A percentile compares a stretch with the other conserved stretches of the same genome.
phyloP scores from a whole-genome alignment of 2,888 invertebrate genomes.

The Lepas anatifera region DNA sequence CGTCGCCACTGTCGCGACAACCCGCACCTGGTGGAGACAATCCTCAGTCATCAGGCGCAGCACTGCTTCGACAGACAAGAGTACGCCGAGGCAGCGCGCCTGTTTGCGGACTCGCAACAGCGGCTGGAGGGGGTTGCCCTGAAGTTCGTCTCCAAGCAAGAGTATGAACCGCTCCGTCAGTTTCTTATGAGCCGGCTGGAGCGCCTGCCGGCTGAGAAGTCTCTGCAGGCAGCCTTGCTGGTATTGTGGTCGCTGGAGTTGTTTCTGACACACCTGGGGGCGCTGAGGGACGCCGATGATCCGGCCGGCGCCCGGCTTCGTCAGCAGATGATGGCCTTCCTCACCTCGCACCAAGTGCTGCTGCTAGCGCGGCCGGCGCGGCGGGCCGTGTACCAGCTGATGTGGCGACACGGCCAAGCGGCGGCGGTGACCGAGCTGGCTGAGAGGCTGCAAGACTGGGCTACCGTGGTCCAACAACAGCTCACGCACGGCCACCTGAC shows the following conservation, averaged over 20 bases:
- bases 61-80: conserved; percentile 61
- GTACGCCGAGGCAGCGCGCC: conserved; percentile 66
- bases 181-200: conserved; percentile 75
- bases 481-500: conserved; percentile 43
- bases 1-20: conserved; percentile 40
- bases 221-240: conserved; percentile 80
- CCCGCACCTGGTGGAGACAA: conserved; percentile 50
- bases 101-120: conserved; percentile 70
- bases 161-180: conserved; percentile 73
- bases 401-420: conserved; percentile 89
- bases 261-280: conserved; percentile 76
- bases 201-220: conserved; percentile 55
- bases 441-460: conserved; percentile 77
- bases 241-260: conserved; percentile 91
- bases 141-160: conserved; percentile 68
- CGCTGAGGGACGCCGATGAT: conserved; percentile 41
- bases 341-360: conserved; percentile 43
- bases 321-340: conserved; percentile 62
- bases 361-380: background rate
- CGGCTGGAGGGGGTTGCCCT: conserved; percentile 90
- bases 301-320: conserved; percentile 13
- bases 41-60: conserved; percentile 79
- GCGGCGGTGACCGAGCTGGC: conserved; percentile 79
- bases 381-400: conserved; percentile 71
- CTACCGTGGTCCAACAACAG: conserved; percentile 79